Percentiles rank a stretch among this genome's conserved stretches.
phyloP scores from a whole-genome alignment of 1,140 invertebrate species.

The Batillaria attramentaria region DNA sequence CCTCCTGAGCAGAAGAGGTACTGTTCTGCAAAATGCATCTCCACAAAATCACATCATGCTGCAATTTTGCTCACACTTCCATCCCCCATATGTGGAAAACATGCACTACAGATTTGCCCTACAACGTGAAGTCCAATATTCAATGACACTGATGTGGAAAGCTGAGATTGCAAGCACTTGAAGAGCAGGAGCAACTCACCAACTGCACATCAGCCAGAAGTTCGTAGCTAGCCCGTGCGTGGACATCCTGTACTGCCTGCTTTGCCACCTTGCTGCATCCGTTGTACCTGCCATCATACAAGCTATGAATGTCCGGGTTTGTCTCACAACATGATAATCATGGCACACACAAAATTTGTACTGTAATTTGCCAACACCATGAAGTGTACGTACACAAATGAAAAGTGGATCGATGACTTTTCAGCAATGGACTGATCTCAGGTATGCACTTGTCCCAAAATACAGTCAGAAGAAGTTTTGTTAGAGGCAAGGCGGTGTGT shows the following conservation, averaged over 20 bases:
- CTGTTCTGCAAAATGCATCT: too few relatives aligned
- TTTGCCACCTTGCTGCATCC: constrained; percentile 65
- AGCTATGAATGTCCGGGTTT: neutral
- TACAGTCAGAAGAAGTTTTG: too few relatives aligned
- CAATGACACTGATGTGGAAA: neutral
- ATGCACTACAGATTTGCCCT: neutral
- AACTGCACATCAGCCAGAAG: constrained; percentile 89
- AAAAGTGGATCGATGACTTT: neutral
- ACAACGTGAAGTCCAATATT: neutral
- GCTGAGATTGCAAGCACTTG: too few relatives aligned
- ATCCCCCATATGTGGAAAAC: too few relatives aligned
- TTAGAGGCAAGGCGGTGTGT: too few relatives aligned
- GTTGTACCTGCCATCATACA: constrained; percentile 69
- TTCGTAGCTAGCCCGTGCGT: constrained; percentile 88
- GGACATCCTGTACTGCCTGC: constrained; percentile 86
- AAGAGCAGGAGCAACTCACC: constrained; percentile 73
- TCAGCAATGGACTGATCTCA: too few relatives aligned
- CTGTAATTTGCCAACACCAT: neutral
- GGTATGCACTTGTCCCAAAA: too few relatives aligned
- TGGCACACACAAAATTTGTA: neutral
- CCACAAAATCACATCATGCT: too few relatives aligned
- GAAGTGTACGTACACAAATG: neutral
- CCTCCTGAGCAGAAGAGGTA: too few relatives aligned
- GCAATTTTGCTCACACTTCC: too few relatives aligned
- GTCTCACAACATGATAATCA: neutral